Conservation (phyloP, 2,113 vertebrate genomes). For the Podarcis raffonei region DNA sequence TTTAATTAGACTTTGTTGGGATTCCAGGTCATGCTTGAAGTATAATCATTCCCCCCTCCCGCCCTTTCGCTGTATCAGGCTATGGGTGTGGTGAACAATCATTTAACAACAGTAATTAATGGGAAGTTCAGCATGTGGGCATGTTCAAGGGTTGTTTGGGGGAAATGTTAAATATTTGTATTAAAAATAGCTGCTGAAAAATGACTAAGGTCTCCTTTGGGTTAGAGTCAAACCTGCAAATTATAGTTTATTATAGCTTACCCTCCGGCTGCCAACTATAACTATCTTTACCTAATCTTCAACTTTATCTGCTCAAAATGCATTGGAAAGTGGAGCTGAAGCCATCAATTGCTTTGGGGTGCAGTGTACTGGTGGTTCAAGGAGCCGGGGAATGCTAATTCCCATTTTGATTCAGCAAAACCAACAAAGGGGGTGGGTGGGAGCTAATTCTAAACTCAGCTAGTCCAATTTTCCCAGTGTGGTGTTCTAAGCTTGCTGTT, state of each 20-base stretch:
- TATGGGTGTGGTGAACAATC: conserved; percentile 45
- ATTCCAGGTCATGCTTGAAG: conserved; percentile 44
- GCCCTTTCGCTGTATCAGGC: conserved; percentile 5
- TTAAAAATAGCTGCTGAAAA: conserved; percentile 58
- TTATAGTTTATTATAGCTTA: conserved; percentile 23
- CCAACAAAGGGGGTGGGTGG: neutral
- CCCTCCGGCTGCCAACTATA: neutral
- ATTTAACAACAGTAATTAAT: conserved; percentile 56
- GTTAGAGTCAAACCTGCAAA: conserved; percentile 43
- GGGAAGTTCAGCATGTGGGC: conserved; percentile 36
- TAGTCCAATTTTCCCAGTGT: neutral
- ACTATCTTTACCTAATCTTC: neutral
- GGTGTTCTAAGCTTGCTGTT: neutral
- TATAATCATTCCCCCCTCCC: conserved; percentile 10
- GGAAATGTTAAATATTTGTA: conserved; percentile 46
- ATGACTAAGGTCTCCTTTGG: conserved; percentile 11
- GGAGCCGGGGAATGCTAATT: neutral
- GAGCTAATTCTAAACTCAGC: neutral
- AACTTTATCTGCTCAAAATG: neutral
- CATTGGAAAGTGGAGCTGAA: neutral
- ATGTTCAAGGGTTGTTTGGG: conserved; percentile 45
- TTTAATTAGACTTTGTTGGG: conserved; percentile 25
- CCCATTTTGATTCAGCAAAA: neutral
- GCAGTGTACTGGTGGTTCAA: too few relatives aligned
- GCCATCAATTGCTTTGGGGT: neutral